Conservation (phyloP, 2,888 invertebrate species). For the Stenodera caucasica region DNA sequence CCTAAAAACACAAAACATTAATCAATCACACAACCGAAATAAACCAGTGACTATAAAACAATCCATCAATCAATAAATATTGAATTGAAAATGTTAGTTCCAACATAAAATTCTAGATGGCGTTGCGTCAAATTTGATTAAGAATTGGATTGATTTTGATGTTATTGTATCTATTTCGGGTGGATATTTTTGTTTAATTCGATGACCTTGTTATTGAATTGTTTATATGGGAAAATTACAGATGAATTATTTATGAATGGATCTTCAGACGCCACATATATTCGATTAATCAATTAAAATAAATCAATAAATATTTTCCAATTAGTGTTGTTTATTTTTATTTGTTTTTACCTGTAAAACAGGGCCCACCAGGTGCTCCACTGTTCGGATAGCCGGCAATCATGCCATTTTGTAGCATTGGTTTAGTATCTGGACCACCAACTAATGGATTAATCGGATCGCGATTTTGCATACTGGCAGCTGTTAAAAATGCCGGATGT, state of each 20-base stretch:
- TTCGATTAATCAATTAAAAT: too few relatives aligned
- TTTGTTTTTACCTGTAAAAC: conserved; percentile 61
- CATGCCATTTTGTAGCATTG: conserved; percentile 63
- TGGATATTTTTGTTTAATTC: too few relatives aligned
- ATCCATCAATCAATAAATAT: too few relatives aligned
- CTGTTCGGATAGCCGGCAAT: conserved; percentile 59
- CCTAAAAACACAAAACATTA: too few relatives aligned
- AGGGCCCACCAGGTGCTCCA: conserved; percentile 64
- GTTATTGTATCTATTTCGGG: too few relatives aligned
- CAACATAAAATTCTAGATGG: too few relatives aligned
- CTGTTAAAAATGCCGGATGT: conserved; percentile 60
- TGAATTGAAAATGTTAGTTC: too few relatives aligned
- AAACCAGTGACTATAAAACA: too few relatives aligned
- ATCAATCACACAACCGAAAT: too few relatives aligned
- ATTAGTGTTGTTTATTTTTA: background rate
- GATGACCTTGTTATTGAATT: too few relatives aligned
- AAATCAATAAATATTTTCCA: background rate
- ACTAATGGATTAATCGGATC: conserved; percentile 46
- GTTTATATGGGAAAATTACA: background rate
- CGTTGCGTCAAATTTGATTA: too few relatives aligned
- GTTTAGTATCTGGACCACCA: conserved; percentile 51
- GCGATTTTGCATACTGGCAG: conserved; percentile 49
- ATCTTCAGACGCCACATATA: background rate
- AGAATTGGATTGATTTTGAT: too few relatives aligned
- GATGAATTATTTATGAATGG: background rate